These are phyloP conservation scores for Dendrophyllia cribrosa DNA, from an alignment of 64 coral and sea anemone genomes.

Conservation along the genomic window DNA sequence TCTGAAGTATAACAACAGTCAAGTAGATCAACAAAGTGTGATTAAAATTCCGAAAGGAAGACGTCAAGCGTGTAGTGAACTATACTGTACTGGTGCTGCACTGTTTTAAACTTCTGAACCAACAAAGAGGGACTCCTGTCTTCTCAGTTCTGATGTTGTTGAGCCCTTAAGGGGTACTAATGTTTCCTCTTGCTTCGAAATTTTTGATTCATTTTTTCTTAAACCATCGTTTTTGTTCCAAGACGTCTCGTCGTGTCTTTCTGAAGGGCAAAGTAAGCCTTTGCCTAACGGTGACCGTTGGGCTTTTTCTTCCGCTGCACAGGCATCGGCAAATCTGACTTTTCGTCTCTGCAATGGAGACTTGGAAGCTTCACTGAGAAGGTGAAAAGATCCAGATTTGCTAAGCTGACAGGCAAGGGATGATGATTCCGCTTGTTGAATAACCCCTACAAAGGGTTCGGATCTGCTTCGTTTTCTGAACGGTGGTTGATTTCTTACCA, in stretches of 20 bases:
- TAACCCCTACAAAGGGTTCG: background rate
- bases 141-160: too few relatives aligned
- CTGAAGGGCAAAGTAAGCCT: background rate
- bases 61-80: too few relatives aligned
- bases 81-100: too few relatives aligned
- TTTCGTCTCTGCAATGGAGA: constrained; percentile 9
- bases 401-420: background rate
- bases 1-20: too few relatives aligned
- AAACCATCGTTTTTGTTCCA: background rate
- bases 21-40: too few relatives aligned
- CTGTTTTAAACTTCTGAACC: too few relatives aligned
- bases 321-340: constrained; percentile 36
- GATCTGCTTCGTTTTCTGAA: constrained; percentile 20
- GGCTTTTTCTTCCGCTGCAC: background rate
- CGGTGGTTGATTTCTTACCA: background rate
- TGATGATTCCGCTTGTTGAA: background rate
- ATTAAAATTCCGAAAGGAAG: too few relatives aligned
- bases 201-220: background rate
- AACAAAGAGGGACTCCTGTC: too few relatives aligned
- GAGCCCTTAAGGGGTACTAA: too few relatives aligned
- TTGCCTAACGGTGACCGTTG: background rate
- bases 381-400: constrained; percentile 16
- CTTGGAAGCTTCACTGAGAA: background rate
- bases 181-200: background rate
- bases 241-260: background rate